Percentiles rank a stretch among this genome's conserved stretches.
Conservation (phyloP, 2,797 vertebrate species). For the Rousettus madagascariensis region DNA sequence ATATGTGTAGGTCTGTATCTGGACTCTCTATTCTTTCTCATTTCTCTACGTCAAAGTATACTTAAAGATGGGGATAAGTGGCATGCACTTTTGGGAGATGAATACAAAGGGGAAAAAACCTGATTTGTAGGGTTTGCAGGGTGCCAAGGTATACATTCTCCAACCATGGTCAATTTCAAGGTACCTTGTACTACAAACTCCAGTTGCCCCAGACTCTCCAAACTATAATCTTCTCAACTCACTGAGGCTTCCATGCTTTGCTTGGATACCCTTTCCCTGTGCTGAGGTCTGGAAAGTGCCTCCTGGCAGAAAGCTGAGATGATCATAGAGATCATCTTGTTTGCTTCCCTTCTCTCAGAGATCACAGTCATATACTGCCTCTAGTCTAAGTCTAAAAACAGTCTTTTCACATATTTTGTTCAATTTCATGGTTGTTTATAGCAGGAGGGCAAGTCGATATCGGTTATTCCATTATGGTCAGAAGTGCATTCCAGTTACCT, state of each 20-base stretch:
- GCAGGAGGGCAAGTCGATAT: neutral
- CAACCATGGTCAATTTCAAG: neutral
- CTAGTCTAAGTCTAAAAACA: neutral
- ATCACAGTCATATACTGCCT: neutral
- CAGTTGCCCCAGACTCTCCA: neutral
- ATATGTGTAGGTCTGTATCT: slow-evolving; percentile 3
- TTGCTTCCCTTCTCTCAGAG: neutral
- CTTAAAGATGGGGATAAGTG: neutral
- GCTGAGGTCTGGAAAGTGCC: neutral
- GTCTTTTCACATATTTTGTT: neutral
- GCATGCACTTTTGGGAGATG: neutral
- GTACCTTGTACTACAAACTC: neutral
- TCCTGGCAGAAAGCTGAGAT: neutral
- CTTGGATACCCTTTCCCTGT: neutral
- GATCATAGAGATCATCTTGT: neutral
- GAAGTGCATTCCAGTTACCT: neutral
- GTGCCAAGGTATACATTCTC: neutral
- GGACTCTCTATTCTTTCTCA: neutral
- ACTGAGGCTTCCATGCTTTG: neutral
- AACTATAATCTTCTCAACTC: neutral
- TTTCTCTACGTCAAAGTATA: slow-evolving; percentile 17
- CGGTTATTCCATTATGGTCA: neutral
- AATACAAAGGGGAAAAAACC: neutral
- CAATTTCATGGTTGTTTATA: neutral
- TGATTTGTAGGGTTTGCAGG: neutral